Percentiles rank a stretch among this genome's conserved stretches.
Conservation (phyloP, 2,888 invertebrate genomes). For the Plebejus anna region DNA sequence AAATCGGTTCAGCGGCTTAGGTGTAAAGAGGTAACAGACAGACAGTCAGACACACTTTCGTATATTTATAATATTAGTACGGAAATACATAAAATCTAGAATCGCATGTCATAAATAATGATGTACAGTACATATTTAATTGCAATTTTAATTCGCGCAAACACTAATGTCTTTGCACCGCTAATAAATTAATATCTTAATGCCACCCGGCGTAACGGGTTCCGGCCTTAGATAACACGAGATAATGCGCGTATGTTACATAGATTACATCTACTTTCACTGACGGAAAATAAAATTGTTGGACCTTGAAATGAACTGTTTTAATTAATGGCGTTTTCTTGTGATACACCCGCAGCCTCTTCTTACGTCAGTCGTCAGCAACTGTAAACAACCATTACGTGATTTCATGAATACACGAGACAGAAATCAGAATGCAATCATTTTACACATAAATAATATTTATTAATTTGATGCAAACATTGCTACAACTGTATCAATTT, state of each 20-base stretch:
- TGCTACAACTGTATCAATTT: too few relatives aligned
- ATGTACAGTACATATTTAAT: neutral
- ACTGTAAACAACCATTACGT: too few relatives aligned
- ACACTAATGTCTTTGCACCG: neutral
- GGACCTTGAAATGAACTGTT: conserved; percentile 4
- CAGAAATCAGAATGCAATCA: too few relatives aligned
- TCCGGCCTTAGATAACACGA: conserved; percentile 24
- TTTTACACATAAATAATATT: too few relatives aligned
- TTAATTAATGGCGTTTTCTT: conserved; percentile 9
- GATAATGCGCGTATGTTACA: neutral
- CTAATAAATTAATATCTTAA: conserved; percentile 28
- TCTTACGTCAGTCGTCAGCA: conserved; percentile 1
- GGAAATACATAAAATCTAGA: neutral
- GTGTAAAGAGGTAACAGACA: too few relatives aligned
- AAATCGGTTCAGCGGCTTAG: too few relatives aligned
- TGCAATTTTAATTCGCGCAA: neutral
- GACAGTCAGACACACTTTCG: too few relatives aligned
- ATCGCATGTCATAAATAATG: neutral
- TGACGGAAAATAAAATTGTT: conserved; percentile 8
- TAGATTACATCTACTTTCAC: conserved; percentile 22
- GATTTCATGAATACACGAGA: too few relatives aligned
- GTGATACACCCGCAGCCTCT: conserved; percentile 2
- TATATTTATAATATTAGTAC: too few relatives aligned
- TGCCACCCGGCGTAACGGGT: conserved; percentile 1
- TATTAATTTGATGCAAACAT: too few relatives aligned